Evolutionary conservation across 2,888 invertebrate species (phyloP).

Genomic region (Coleophora flavipennella): DNA sequence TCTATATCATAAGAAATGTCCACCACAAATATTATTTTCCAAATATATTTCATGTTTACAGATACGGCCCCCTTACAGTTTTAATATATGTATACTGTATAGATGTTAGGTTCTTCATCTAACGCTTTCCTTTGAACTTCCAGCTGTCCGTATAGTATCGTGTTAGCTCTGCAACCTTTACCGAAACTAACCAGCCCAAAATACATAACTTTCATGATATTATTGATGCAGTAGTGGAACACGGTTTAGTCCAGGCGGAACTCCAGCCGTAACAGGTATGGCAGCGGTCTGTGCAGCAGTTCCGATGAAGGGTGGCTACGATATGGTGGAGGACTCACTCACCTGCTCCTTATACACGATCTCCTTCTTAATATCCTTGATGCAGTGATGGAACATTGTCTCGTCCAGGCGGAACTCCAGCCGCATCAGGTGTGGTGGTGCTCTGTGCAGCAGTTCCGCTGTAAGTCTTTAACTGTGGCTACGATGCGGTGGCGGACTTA

Average conservation of each 20-base stretch:
- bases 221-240: slow-evolving; percentile 88
- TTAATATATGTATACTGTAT: too few species aligned
- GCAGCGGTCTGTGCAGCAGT: slow-evolving; percentile 82
- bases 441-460: slow-evolving; percentile 80
- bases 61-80: too few species aligned
- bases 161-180: too few species aligned
- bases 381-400: slow-evolving; percentile 85
- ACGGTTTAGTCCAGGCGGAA: slow-evolving; percentile 90
- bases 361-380: slow-evolving; percentile 91
- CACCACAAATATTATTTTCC: too few species aligned
- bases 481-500: slow-evolving; percentile 79
- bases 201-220: slow-evolving; percentile 88
- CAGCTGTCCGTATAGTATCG: too few species aligned
- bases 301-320: slow-evolving; percentile 80
- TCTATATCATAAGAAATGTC: too few species aligned
- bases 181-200: slow-evolving; percentile 82
- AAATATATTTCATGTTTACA: too few species aligned
- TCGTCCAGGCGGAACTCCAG: slow-evolving; percentile 92
- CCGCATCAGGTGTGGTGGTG: slow-evolving; percentile 88
- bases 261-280: slow-evolving; percentile 89
- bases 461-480: slow-evolving; percentile 77
- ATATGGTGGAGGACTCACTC: slow-evolving; percentile 75
- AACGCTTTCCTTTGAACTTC: too few species aligned
- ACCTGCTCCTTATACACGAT: slow-evolving; percentile 86
- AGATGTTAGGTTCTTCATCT: too few species aligned